Conservation (phyloP, 30 jellyfish, hydroid and myxozoan species). For the Morbakka virulenta region DNA sequence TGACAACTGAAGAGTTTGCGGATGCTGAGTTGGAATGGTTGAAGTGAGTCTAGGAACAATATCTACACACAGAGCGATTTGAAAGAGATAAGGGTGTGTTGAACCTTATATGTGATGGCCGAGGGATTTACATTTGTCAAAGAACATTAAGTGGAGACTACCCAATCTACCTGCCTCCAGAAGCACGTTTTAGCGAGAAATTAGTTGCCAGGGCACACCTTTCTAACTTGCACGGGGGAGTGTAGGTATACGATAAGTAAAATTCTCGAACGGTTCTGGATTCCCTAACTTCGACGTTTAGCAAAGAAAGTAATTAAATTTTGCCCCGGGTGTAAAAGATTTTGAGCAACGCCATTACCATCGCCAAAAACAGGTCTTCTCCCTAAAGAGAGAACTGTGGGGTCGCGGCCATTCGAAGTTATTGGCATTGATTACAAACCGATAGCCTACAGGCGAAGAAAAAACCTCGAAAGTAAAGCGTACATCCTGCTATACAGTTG, state of each 20-base stretch:
- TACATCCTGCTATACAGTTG: constrained; percentile 4
- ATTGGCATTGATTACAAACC: constrained; percentile 41
- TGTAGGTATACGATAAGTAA: no score
- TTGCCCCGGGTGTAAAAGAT: constrained; percentile 36
- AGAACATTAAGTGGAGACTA: neutral
- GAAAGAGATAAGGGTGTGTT: constrained; percentile 1
- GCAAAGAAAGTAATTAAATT: constrained; percentile 3
- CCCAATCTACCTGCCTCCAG: neutral
- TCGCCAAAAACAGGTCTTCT: constrained; percentile 20
- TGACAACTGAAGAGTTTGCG: no score
- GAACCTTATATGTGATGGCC: constrained; percentile 6
- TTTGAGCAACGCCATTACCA: neutral
- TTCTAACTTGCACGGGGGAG: neutral
- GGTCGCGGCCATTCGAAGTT: constrained; percentile 35
- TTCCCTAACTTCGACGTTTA: neutral
- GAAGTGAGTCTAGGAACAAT: no score
- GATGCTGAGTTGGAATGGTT: no score
- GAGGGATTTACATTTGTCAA: neutral
- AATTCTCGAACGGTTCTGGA: no score
- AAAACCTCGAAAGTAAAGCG: neutral
- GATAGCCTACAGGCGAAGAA: neutral
- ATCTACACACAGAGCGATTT: no score
- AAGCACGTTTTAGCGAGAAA: no score
- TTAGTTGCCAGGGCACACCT: neutral
- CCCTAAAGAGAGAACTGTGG: constrained; percentile 37